Base-by-base conservation (phyloP, 2,888 invertebrate genomes). In the Oscheius sp. region DNA sequence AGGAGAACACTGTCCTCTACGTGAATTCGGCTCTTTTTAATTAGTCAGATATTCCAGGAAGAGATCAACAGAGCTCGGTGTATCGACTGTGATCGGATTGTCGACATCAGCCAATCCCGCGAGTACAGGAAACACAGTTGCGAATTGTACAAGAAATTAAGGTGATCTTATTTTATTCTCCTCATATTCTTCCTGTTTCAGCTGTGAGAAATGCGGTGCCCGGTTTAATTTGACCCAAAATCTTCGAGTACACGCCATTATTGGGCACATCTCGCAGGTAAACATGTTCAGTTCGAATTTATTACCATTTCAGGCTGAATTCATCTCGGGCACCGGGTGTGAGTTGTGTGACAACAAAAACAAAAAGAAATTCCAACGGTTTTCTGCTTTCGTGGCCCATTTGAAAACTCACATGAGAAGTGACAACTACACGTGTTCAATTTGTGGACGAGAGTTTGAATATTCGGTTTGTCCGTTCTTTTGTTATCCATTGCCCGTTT, bases 381-480 rank as follows among this genome's bases (percentile, higher is more conserved):
- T 69, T 25, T 23, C 59, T 7, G 77, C 75, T 12, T 77, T 63
- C 29, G 46, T 70, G 12, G 75, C 76, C 12, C 82, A 83, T 74
- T 6, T 83, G 23, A 77, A 73, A 49, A 59, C 72, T 2, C 82
- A 83, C 55, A 13, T 35, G 1, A 56, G 70, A 45, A 13, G 70
- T 9, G 82, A 82, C 59, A 35, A 35, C 7, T 45, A 76, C 29
- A 13, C n/a, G 9, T 83, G 82, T 58, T 53, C 72, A 2, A 43
- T 58, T n/a, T 83, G 82, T 43, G n/a, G 35, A 3, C 45, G 46
- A 23, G 77, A 77, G 49, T 79, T 80, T 29, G 69, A 72, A 1
- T 70, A 69, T 58, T 49, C 49, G 49, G 49, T 49, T 13, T 49
- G 49, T 49, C 13, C 21, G 3, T 2, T 29, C n/a, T 13, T n/a